A percentile compares a stretch with the other conserved stretches of the same genome.
Evolutionary conservation across 2,888 invertebrate species (phyloP).

Genomic region (Habrosyne pyritoides): DNA sequence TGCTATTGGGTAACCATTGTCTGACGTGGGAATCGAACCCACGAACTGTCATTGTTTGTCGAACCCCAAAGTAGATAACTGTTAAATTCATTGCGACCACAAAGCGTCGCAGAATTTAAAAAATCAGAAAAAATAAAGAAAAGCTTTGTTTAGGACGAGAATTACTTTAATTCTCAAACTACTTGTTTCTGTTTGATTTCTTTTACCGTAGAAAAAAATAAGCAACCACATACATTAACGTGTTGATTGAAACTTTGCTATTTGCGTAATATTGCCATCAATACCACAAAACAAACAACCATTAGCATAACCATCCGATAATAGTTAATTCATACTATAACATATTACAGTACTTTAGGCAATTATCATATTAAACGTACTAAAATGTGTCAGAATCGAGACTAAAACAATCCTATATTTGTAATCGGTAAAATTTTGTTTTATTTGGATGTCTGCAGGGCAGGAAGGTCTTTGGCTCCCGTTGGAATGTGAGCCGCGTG

Average conservation of each 20-base stretch:
- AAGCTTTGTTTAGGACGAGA: no score
- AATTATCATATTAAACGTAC: not conserved
- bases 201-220: not conserved
- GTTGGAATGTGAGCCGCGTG: slow-evolving; percentile 71
- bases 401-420: not conserved
- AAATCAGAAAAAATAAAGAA: no score
- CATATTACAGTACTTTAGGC: not conserved
- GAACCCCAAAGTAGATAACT: not conserved
- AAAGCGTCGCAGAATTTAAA: not conserved
- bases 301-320: not conserved
- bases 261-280: not conserved
- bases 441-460: slow-evolving; percentile 63
- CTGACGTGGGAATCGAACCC: slow-evolving; percentile 2
- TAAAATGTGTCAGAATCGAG: not conserved
- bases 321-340: not conserved
- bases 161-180: no score
- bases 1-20: slow-evolving; percentile 1
- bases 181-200: no score
- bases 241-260: not conserved
- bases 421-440: slow-evolving; percentile 35
- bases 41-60: slow-evolving; percentile 1
- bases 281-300: not conserved
- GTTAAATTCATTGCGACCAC: not conserved
- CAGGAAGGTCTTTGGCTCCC: slow-evolving; percentile 83
- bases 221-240: not conserved